Base-by-base conservation (phyloP, 2,797 vertebrate species). In the Sebastes miniatus region DNA sequence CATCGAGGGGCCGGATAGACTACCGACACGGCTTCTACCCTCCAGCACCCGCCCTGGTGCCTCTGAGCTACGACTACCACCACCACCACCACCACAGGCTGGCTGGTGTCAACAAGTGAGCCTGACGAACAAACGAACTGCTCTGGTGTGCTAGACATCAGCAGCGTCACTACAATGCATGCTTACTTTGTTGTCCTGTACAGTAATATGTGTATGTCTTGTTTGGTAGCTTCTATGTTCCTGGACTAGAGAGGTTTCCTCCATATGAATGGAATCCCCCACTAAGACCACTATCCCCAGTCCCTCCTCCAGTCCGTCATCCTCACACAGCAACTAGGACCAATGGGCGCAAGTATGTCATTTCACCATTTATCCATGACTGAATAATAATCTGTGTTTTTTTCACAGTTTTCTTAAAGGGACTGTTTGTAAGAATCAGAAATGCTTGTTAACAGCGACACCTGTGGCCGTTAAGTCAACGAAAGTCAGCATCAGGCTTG, bases 321-420 rank as follows among this genome's bases (percentile, higher is more conserved):
- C 83, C 29, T 39, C 75, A 22, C 52, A 63, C 31, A 27, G 50
- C 58, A 29, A 2, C 39, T 18, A 58, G 81, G 34, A 69, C 56
- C 56, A 89, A 69, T 20, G 20, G 88, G 16, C 92, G 84, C 71
- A 95, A 95, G 94, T 95, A 93, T 50, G 90, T 79, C 3, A 18
- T 80, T 67, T 65, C 22, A 34, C 9, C 12, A 32, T 77, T 47
- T 56, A 27, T 52, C 22, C 8, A 24, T 27, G 20, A 22, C 5
- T 29, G 31, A 39, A 39, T 39, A 70, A 34, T 32, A 10, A 70
- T 59, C 6, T 25, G 6, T 50, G 12, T 34, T 11, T 32, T 39
- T 39, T 39, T 39, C 36, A 32, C 32, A 39, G 36, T 39, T 39
- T 39, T 39, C 36, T 13, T 24, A 56, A 39, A 39, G 36, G 36